Conservation (phyloP, 2,113 vertebrate species). For the Lipophrys pholis region DNA sequence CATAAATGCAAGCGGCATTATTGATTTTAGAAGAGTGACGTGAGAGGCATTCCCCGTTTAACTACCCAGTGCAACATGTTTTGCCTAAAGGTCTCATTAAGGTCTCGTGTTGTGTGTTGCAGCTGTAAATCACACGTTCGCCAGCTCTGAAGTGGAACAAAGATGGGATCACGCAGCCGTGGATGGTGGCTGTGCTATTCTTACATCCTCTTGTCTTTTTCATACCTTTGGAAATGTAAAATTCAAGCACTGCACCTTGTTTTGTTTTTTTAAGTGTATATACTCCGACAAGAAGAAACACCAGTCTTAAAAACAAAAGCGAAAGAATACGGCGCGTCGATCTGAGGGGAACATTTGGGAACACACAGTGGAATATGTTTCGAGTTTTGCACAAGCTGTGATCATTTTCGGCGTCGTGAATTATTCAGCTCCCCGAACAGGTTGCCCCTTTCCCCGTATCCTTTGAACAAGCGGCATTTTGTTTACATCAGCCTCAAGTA, state of each 20-base stretch:
- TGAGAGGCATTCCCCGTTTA: too few species aligned
- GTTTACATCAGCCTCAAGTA: constrained; percentile 47
- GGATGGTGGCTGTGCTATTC: not conserved
- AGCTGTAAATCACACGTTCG: not conserved
- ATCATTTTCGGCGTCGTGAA: constrained; percentile 37
- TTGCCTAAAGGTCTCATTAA: too few species aligned
- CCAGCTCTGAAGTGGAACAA: constrained; percentile 1
- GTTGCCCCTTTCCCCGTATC: constrained; percentile 24
- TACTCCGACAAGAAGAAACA: constrained; percentile 1
- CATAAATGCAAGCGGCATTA: not conserved
- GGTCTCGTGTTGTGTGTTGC: not conserved
- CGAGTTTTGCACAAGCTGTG: constrained; percentile 15
- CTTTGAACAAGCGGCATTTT: constrained; percentile 53
- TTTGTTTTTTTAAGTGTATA: constrained; percentile 13
- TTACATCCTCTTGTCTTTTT: constrained; percentile 2
- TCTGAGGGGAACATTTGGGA: constrained; percentile 19
- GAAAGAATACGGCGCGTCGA: constrained; percentile 26
- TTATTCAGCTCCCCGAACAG: constrained; percentile 45
- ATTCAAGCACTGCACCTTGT: constrained; percentile 16
- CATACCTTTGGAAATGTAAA: constrained; percentile 12
- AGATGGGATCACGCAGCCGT: not conserved
- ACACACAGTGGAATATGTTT: constrained; percentile 20
- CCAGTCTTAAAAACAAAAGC: constrained; percentile 14
- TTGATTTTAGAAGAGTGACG: too few species aligned
- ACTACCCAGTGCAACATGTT: too few species aligned